These are phyloP conservation scores for Nothocercus julius DNA, from an alignment of 2,113 vertebrate genomes.

Conservation along the genomic window DNA sequence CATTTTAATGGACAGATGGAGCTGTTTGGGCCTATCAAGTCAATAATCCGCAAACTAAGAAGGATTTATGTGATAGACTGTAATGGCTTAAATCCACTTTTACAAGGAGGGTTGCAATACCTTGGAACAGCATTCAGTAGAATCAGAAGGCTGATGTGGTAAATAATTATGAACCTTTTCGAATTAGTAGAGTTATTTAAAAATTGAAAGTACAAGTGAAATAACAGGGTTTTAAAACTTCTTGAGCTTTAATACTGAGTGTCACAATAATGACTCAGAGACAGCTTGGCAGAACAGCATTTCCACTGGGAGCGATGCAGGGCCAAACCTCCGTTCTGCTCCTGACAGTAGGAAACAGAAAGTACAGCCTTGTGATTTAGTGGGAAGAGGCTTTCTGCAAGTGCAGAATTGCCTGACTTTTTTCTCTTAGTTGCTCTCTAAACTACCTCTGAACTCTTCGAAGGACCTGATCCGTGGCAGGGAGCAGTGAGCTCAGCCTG, in stretches of 20 bases:
- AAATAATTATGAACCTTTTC: neutral
- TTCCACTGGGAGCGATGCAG: neutral
- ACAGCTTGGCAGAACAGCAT: conserved; percentile 32
- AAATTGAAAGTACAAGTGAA: conserved; percentile 41
- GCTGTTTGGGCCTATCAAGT: conserved; percentile 37
- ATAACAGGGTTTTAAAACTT: conserved; percentile 10
- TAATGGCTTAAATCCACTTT: conserved; percentile 52
- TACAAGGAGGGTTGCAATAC: neutral
- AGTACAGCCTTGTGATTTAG: neutral
- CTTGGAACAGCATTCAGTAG: neutral
- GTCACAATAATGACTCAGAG: conserved; percentile 69
- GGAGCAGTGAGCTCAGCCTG: neutral
- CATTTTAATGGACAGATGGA: conserved; percentile 61
- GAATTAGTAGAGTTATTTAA: conserved; percentile 44
- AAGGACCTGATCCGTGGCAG: neutral
- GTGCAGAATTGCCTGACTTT: neutral
- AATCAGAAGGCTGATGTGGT: neutral
- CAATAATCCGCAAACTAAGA: conserved; percentile 63
- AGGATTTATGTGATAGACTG: conserved; percentile 41
- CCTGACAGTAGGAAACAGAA: neutral
- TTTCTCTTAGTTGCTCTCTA: neutral
- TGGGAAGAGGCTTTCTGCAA: accelerated
- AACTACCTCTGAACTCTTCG: neutral
- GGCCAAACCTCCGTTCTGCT: neutral
- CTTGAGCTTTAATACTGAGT: conserved; percentile 19